Percentiles rank a stretch among this genome's conserved stretches.
phyloP scores from a whole-genome alignment of 2,888 invertebrate species.

The Cryptosula pallasiana region DNA sequence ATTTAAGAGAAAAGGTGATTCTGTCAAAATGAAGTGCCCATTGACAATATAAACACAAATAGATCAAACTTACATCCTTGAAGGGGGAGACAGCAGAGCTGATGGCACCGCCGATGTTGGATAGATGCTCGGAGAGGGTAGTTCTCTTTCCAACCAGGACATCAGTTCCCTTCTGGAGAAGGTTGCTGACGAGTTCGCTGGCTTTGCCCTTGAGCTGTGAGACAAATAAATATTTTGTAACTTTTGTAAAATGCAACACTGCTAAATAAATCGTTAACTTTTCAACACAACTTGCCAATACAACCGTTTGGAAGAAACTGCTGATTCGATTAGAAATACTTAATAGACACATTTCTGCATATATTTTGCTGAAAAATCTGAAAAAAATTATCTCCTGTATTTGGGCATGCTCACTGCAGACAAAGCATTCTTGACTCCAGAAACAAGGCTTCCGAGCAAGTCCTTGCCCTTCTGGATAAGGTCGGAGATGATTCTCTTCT shows the following conservation, averaged over 20 bases:
- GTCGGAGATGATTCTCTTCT: conserved; percentile 8
- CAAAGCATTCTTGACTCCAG: neutral
- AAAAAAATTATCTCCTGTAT: too few species aligned
- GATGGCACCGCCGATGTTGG: neutral
- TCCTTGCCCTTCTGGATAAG: conserved; percentile 17
- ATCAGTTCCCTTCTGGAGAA: conserved; percentile 19
- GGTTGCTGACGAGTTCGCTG: conserved; percentile 2
- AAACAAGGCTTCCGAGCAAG: neutral
- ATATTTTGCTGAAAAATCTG: too few species aligned
- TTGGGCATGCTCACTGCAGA: too few species aligned
- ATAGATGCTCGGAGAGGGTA: conserved; percentile 11
- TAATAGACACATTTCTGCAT: too few species aligned
- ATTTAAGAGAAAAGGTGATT: neutral
- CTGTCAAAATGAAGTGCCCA: neutral
- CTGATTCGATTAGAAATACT: too few species aligned
- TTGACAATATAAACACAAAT: neutral
- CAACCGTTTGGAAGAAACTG: too few species aligned
- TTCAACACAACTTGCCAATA: too few species aligned
- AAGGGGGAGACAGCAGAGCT: conserved; percentile 2
- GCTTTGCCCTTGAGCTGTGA: neutral
- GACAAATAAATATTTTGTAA: too few species aligned
- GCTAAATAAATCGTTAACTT: too few species aligned
- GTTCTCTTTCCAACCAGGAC: conserved; percentile 17
- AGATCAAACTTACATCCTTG: conserved; percentile 11
- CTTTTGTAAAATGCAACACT: too few species aligned